Percentiles rank a stretch among this genome's conserved stretches.
Conservation (phyloP, 1,140 invertebrate genomes). For the Littorina saxatilis region DNA sequence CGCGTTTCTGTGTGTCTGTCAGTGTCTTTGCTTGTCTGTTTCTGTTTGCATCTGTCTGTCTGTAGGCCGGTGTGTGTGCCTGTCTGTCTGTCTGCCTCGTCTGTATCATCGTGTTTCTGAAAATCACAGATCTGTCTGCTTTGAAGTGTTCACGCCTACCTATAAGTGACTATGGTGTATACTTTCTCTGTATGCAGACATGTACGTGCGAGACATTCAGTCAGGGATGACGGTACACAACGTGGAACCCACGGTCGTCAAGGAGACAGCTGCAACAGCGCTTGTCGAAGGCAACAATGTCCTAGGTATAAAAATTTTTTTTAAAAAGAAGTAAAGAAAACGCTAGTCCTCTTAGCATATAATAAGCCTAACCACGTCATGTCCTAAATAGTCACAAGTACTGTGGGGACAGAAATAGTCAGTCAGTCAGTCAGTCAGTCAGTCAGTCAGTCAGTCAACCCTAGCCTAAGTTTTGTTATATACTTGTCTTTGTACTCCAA, state of each 20-base stretch:
- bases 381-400: too few relatives aligned
- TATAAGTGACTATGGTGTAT: neutral
- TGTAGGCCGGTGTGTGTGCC: neutral
- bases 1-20: conserved; percentile 1
- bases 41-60: neutral
- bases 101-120: conserved; percentile 6
- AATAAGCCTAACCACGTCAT: too few relatives aligned
- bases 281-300: conserved; percentile 90
- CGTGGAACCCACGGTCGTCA: conserved; percentile 80
- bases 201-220: conserved; percentile 77
- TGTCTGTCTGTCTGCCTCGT: neutral
- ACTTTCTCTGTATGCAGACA: conserved; percentile 11
- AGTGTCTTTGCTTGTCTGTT: conserved; percentile 3
- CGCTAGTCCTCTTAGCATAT: too few relatives aligned
- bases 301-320: too few relatives aligned
- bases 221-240: conserved; percentile 75
- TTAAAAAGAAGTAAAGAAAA: neutral
- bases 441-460: conserved; percentile 7
- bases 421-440: neutral
- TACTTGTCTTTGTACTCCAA: too few relatives aligned
- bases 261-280: conserved; percentile 87
- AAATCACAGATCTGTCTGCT: too few relatives aligned
- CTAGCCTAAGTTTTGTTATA: neutral
- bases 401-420: too few relatives aligned
- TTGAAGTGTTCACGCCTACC: neutral